These are phyloP conservation scores for Heterodera carotae DNA, from an alignment of 1,140 invertebrate genomes.

Conservation along the genomic window DNA sequence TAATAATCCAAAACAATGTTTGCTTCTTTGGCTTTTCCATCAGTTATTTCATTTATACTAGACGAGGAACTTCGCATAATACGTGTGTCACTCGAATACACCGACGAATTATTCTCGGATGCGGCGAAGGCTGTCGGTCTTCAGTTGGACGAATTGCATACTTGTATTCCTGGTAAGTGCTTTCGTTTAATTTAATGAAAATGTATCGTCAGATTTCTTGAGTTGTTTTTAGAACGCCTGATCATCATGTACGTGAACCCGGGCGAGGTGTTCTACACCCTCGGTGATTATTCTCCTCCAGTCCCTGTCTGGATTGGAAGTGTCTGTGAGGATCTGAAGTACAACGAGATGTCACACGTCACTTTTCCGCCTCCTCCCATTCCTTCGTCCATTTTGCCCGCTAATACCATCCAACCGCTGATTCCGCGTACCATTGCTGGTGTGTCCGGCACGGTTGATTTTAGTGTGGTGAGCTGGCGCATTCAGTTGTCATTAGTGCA, in stretches of 20 bases:
- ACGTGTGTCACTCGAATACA: conserved; percentile 8
- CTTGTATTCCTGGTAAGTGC: conserved; percentile 27
- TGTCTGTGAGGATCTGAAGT: conserved; percentile 24
- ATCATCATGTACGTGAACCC: conserved; percentile 33
- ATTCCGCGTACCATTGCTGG: not conserved
- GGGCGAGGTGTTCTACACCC: conserved; percentile 31
- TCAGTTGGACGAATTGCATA: conserved; percentile 21
- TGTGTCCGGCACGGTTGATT: not conserved
- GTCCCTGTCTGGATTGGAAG: conserved; percentile 31
- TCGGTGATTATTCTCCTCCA: conserved; percentile 22
- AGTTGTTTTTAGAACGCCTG: conserved; percentile 5
- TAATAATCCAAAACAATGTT: conserved; percentile 30
- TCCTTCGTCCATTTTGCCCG: conserved; percentile 8
- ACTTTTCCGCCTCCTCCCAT: conserved; percentile 19
- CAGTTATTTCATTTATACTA: not conserved
- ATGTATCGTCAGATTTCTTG: not conserved
- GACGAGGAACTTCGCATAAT: conserved; percentile 29
- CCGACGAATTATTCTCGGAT: conserved; percentile 17
- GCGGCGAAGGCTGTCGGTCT: conserved; percentile 30
- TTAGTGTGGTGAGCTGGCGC: conserved; percentile 16
- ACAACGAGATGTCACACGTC: conserved; percentile 12
- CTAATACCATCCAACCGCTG: not conserved
- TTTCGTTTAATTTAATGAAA: no score
- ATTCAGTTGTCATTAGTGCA: conserved; percentile 23
- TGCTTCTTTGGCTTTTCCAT: no score